Evolutionary conservation across 2,113 vertebrate genomes (phyloP).

Genomic region (Lepisosteus osseus): DNA sequence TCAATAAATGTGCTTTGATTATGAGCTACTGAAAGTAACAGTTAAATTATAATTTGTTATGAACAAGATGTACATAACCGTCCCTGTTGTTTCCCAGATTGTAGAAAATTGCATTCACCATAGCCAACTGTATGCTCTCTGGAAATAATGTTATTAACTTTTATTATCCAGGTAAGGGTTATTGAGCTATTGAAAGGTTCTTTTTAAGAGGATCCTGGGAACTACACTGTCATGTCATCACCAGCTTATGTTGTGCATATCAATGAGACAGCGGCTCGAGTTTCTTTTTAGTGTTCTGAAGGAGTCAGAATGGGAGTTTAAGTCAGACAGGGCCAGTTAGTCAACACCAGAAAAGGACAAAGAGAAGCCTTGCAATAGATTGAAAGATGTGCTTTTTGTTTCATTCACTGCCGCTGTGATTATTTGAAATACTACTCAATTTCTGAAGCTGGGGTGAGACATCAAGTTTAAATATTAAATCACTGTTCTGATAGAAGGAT

Average conservation of each 20-base stretch:
- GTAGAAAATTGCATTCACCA: not conserved
- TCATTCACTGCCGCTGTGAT: not conserved
- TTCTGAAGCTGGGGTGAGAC: not conserved
- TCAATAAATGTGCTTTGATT: too few species aligned
- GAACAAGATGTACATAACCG: too few species aligned
- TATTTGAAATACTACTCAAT: not conserved
- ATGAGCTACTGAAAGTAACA: too few species aligned
- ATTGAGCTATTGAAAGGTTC: not conserved
- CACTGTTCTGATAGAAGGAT: too few species aligned
- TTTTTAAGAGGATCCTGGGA: not conserved
- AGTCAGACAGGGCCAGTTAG: not conserved
- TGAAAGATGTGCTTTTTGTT: not conserved
- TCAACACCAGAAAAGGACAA: not conserved
- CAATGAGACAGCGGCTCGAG: not conserved
- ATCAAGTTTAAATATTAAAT: too few species aligned
- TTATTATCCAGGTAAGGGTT: conserved; percentile 1
- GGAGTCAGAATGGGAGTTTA: not conserved
- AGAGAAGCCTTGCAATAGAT: not conserved
- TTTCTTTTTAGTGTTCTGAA: not conserved
- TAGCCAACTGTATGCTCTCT: not conserved
- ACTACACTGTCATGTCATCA: not conserved
- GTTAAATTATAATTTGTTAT: too few species aligned
- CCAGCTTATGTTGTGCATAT: not conserved
- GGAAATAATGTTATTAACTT: not conserved
- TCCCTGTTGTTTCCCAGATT: too few species aligned